Percentiles rank a stretch among this genome's conserved stretches.
phyloP scores from a whole-genome alignment of 2,888 invertebrate species.

The Lepidochrysops patricia region DNA sequence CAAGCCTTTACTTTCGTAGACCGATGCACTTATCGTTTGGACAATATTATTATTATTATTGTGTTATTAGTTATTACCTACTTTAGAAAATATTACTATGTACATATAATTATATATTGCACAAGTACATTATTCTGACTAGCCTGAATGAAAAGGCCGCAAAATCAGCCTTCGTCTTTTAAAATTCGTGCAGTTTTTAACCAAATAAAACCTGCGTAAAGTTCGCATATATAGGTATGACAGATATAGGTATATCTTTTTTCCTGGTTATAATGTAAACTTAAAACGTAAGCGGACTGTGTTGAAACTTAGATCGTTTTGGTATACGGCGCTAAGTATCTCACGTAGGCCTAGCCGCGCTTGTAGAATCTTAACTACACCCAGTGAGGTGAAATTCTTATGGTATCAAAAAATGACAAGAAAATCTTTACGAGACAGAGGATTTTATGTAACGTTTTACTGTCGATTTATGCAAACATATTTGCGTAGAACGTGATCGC shows the following conservation, averaged over 20 bases:
- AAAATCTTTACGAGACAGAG: slow-evolving; percentile 35
- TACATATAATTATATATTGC: too few species aligned
- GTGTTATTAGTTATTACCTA: too few species aligned
- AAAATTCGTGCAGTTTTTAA: too few species aligned
- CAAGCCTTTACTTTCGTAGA: too few species aligned
- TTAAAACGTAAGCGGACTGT: slow-evolving; percentile 5
- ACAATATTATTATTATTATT: too few species aligned
- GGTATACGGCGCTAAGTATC: slow-evolving; percentile 61
- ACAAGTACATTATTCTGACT: too few species aligned
- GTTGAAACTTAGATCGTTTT: slow-evolving; percentile 28
- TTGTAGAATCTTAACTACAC: slow-evolving; percentile 62
- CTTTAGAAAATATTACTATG: too few species aligned
- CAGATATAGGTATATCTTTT: background rate
- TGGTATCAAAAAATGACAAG: slow-evolving; percentile 42
- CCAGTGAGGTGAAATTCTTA: slow-evolving; percentile 51
- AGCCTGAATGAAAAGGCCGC: too few species aligned
- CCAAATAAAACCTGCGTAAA: background rate
- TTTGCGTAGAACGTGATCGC: slow-evolving; percentile 5
- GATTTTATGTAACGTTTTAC: slow-evolving; percentile 44
- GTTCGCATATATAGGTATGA: background rate
- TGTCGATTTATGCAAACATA: slow-evolving; percentile 52
- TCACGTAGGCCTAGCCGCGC: slow-evolving; percentile 58
- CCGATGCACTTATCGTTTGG: too few species aligned
- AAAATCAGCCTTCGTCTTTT: too few species aligned
- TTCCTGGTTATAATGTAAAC: background rate